Evolutionary conservation across 2,888 invertebrate species (phyloP).

Genomic region (Meta bourneti): DNA sequence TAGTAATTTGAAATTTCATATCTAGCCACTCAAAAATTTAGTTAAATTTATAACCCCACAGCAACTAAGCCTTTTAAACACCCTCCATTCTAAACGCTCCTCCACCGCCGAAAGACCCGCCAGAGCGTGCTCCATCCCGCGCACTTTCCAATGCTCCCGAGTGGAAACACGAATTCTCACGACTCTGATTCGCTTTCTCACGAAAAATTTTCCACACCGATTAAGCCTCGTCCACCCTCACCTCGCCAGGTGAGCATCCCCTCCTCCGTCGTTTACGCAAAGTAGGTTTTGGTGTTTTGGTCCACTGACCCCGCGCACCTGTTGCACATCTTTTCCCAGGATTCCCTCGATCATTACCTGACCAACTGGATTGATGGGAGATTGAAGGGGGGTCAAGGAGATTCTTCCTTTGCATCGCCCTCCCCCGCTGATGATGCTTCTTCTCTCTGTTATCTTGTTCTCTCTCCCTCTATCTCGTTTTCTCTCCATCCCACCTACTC

Average conservation of each 20-base stretch:
- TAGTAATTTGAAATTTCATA: no score
- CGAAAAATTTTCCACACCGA: constrained; percentile 9
- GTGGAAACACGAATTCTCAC: not conserved
- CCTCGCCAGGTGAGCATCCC: not conserved
- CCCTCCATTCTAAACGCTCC: no score
- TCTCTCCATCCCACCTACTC: not conserved
- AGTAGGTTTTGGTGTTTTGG: constrained; percentile 74
- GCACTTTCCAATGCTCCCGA: not conserved
- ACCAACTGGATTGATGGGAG: constrained; percentile 48
- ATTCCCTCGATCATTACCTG: constrained; percentile 68
- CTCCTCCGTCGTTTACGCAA: not conserved
- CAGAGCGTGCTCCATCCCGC: not conserved
- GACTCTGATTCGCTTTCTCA: constrained; percentile 17
- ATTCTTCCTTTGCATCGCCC: constrained; percentile 3
- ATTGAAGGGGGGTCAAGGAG: constrained; percentile 7
- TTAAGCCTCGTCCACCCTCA: not conserved
- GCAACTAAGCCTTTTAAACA: no score
- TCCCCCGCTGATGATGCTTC: not conserved
- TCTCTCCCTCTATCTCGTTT: not conserved
- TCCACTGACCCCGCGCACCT: constrained; percentile 72
- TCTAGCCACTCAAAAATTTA: no score
- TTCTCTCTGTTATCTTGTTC: not conserved
- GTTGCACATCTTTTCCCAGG: constrained; percentile 67
- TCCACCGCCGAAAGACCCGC: not conserved
- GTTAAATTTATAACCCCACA: no score